phyloP scores from a whole-genome alignment of 2,888 invertebrate species.

The Microctonus aethiopoides region DNA sequence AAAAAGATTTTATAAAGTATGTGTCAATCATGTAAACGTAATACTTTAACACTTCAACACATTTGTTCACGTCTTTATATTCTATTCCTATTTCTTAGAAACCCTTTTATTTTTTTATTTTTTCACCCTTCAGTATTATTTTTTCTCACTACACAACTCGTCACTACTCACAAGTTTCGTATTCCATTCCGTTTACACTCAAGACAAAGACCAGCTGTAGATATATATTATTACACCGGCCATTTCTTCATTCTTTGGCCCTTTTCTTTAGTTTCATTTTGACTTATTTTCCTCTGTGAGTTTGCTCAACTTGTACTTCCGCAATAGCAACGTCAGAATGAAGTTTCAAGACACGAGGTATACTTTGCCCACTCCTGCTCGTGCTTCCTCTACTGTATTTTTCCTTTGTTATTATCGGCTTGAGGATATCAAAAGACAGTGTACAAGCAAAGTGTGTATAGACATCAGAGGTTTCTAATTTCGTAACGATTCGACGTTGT shows the following conservation, averaged over 20 bases:
- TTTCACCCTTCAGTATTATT: not conserved
- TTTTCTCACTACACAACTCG: not conserved
- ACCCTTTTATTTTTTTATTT: not conserved
- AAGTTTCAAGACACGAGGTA: not conserved
- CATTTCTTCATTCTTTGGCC: not conserved
- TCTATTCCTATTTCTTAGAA: not conserved
- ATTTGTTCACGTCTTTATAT: not conserved
- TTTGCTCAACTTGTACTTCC: constrained; percentile 2
- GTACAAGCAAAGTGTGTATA: not conserved
- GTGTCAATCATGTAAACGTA: not conserved
- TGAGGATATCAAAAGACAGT: constrained; percentile 28
- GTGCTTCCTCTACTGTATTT: not conserved
- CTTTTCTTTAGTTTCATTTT: not conserved
- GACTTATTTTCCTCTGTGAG: not conserved
- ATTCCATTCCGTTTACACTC: constrained; percentile 5
- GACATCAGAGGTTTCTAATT: constrained; percentile 38
- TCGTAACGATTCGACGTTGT: no score
- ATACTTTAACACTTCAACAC: not conserved
- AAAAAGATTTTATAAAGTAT: not conserved
- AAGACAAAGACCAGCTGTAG: constrained; percentile 8
- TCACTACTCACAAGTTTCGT: constrained; percentile 3
- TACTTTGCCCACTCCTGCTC: not conserved
- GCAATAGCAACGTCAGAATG: constrained; percentile 14
- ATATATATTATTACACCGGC: constrained; percentile 1
- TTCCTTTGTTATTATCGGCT: not conserved